Conservation (phyloP, 2,888 invertebrate species). For the Lithosia quadra region DNA sequence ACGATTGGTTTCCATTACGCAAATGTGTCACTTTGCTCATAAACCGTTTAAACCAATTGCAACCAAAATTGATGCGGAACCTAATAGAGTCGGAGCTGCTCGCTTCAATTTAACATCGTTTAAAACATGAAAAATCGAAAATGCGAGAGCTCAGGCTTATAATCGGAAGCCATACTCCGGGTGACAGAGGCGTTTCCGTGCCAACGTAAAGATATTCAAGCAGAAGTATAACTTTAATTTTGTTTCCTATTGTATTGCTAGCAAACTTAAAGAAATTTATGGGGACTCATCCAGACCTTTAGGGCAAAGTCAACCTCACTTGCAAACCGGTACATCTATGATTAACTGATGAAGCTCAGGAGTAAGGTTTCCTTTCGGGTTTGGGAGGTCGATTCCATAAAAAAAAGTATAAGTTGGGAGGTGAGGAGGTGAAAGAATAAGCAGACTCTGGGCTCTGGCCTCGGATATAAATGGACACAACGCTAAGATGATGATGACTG, state of each 20-base stretch:
- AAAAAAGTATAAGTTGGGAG: too few species aligned
- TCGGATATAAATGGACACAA: too few species aligned
- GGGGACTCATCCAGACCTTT: too few species aligned
- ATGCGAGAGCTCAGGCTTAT: constrained; percentile 39
- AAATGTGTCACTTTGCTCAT: not conserved
- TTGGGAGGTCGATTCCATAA: too few species aligned
- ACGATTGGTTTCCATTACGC: not conserved
- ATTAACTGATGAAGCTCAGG: too few species aligned
- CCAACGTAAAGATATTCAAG: not conserved
- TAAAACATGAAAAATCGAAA: constrained; percentile 48
- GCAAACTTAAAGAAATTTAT: too few species aligned
- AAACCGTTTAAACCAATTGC: not conserved
- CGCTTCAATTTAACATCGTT: constrained; percentile 38
- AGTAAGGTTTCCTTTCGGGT: too few species aligned
- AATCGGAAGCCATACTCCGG: constrained; percentile 43
- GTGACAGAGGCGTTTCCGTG: constrained; percentile 35
- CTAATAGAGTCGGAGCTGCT: not conserved
- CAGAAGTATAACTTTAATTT: constrained; percentile 22
- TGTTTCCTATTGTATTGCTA: not conserved
- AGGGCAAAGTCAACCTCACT: too few species aligned
- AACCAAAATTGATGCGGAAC: not conserved
- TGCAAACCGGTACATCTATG: too few species aligned
- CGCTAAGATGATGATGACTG: too few species aligned
- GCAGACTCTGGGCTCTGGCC: too few species aligned
- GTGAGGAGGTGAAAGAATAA: too few species aligned